Percentiles rank a stretch among this genome's conserved stretches.
Conservation (phyloP, 2,113 vertebrate species). For the Podilymbus podiceps region DNA sequence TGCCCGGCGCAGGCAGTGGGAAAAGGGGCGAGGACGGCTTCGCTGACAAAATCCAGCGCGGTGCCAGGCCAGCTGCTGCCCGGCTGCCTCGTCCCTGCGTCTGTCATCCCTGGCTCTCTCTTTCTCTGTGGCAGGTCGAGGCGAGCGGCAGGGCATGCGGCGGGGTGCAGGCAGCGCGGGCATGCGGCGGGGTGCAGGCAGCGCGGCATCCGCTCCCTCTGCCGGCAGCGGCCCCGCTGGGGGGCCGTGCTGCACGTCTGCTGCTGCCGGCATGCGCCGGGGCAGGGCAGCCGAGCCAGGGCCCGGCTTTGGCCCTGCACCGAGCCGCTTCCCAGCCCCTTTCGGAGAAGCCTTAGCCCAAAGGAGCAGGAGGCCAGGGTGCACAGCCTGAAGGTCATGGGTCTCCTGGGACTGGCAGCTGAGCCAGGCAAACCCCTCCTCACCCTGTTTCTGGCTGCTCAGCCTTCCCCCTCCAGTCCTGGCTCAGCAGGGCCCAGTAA, state of each 20-base stretch:
- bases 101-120: conserved; percentile 29
- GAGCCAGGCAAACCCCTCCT: neutral
- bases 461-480: neutral
- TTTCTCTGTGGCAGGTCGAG: neutral
- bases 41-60: neutral
- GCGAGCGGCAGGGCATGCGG: neutral
- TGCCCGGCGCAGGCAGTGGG: neutral
- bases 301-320: neutral
- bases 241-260: neutral
- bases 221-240: neutral
- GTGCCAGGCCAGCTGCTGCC: neutral
- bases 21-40: neutral
- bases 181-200: neutral
- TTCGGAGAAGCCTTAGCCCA: accelerated
- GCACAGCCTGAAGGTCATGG: neutral
- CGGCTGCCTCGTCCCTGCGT: neutral
- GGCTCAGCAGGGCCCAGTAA: neutral
- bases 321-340: neutral
- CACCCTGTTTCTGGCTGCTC: neutral
- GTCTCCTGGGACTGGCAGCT: neutral
- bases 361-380: neutral
- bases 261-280: neutral
- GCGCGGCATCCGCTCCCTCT: neutral
- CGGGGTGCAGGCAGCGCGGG: too few species aligned
- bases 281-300: neutral